These are phyloP conservation scores for Cyprinella venusta DNA, from an alignment of 2,797 vertebrate genomes.

Conservation along the genomic window DNA sequence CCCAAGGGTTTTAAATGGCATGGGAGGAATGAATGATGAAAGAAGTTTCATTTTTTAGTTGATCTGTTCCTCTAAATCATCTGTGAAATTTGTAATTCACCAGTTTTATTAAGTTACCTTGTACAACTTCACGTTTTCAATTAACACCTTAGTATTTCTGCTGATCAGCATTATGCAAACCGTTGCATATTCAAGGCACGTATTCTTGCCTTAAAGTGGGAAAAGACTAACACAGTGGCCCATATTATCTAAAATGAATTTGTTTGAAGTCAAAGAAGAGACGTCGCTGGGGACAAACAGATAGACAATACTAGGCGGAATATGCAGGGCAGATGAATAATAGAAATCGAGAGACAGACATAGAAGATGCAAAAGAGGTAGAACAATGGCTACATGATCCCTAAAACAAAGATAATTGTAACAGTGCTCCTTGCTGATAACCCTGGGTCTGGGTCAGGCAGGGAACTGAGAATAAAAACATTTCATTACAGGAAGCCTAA, in stretches of 20 bases:
- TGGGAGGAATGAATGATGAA: neutral
- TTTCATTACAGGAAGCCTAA: neutral
- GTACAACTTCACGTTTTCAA: neutral
- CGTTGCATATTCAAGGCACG: neutral
- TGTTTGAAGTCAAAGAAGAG: constrained; percentile 26
- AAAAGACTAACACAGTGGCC: constrained; percentile 14
- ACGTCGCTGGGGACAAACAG: constrained; percentile 4
- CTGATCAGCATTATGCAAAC: constrained; percentile 23
- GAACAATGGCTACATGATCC: constrained; percentile 24
- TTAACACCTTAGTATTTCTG: constrained; percentile 12
- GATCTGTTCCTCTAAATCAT: constrained; percentile 8
- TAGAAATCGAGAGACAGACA: neutral
- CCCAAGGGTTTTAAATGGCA: neutral
- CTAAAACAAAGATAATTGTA: constrained; percentile 6
- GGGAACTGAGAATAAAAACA: neutral
- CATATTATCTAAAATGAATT: constrained; percentile 25
- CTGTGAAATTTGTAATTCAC: neutral
- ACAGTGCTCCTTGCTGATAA: neutral
- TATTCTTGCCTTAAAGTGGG: constrained; percentile 1
- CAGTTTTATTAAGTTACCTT: neutral
- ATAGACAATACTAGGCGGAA: neutral
- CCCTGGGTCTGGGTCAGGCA: too few species aligned
- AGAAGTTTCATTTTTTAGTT: neutral
- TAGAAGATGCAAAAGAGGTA: neutral
- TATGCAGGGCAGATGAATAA: constrained; percentile 5